Evolutionary conservation across 2,797 vertebrate genomes (phyloP).

Genomic region (Melanotaenia parkinsoni): DNA sequence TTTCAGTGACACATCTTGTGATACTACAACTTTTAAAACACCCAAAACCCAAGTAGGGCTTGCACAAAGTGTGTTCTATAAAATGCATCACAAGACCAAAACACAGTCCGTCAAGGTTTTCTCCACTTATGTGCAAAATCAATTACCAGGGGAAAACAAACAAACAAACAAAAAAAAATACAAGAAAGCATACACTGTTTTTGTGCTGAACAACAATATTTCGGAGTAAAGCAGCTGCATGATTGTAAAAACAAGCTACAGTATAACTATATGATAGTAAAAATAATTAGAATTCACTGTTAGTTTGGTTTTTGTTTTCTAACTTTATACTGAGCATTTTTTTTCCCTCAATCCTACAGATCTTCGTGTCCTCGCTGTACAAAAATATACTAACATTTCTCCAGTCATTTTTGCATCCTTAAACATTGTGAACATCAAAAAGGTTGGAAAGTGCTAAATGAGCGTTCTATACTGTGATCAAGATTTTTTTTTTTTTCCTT

Average conservation of each 20-base stretch:
- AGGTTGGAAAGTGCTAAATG: slow-evolving; percentile 85
- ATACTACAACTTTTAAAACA: slow-evolving; percentile 87
- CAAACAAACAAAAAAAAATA: slow-evolving; percentile 57
- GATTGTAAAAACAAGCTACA: slow-evolving; percentile 83
- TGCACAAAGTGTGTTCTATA: slow-evolving; percentile 92
- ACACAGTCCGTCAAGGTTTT: slow-evolving; percentile 87
- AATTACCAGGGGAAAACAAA: slow-evolving; percentile 60
- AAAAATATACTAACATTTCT: slow-evolving; percentile 88
- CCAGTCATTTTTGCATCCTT: slow-evolving; percentile 84
- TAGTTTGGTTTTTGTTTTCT: slow-evolving; percentile 78
- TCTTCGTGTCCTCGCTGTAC: slow-evolving; percentile 82
- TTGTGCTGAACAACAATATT: slow-evolving; percentile 82
- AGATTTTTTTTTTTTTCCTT: slow-evolving; percentile 34
- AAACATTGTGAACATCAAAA: slow-evolving; percentile 85
- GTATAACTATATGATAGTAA: slow-evolving; percentile 85
- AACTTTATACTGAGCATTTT: slow-evolving; percentile 65
- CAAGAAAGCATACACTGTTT: slow-evolving; percentile 76
- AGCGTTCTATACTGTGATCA: slow-evolving; percentile 71
- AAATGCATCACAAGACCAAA: slow-evolving; percentile 90
- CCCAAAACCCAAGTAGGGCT: slow-evolving; percentile 90
- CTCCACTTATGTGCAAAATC: slow-evolving; percentile 84
- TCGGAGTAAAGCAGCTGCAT: slow-evolving; percentile 84
- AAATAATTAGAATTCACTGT: slow-evolving; percentile 82
- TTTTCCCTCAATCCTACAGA: slow-evolving; percentile 70
- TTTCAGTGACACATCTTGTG: slow-evolving; percentile 78